Percentiles rank a stretch among this genome's conserved stretches.
phyloP scores from a whole-genome alignment of 2,888 invertebrate species.

The Cataglyphis rosenhaueri region DNA sequence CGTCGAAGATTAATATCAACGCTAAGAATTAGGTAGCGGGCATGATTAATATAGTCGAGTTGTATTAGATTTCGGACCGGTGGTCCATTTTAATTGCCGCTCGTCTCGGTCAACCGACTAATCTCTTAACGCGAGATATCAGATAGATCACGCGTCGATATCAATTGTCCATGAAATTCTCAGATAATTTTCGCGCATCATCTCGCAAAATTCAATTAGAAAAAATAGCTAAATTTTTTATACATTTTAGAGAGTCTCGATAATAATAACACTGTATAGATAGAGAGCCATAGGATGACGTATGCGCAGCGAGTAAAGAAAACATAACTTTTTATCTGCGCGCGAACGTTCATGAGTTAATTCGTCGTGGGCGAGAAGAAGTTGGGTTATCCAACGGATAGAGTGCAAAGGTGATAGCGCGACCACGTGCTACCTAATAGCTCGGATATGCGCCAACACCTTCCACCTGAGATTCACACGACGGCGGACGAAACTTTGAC shows the following conservation, averaged over 20 bases:
- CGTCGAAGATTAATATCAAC: slow-evolving; percentile 39
- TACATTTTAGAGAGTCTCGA: not conserved
- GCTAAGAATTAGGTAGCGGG: slow-evolving; percentile 27
- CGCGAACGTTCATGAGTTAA: slow-evolving; percentile 17
- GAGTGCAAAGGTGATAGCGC: slow-evolving; percentile 29
- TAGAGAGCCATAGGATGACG: not conserved
- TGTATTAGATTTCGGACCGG: not conserved
- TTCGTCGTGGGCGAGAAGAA: slow-evolving; percentile 2
- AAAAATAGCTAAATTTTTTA: not conserved
- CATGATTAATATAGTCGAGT: slow-evolving; percentile 36
- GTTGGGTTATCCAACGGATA: slow-evolving; percentile 4
- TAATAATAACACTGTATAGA: not conserved
- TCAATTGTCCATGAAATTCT: not conserved
- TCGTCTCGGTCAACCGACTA: slow-evolving; percentile 23
- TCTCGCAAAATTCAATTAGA: not conserved
- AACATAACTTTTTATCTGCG: slow-evolving; percentile 7
- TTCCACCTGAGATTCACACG: slow-evolving; percentile 27
- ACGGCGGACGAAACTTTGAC: slow-evolving; percentile 55
- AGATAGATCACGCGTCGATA: not conserved
- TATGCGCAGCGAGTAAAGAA: not conserved
- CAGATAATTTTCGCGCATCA: not conserved
- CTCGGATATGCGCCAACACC: slow-evolving; percentile 51
- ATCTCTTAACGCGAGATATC: not conserved
- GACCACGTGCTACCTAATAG: slow-evolving; percentile 62
- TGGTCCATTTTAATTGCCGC: slow-evolving; percentile 31